Conservation (phyloP, 1,140 invertebrate genomes). For the fruit fly (Drosophila melanogaster) region DNA sequence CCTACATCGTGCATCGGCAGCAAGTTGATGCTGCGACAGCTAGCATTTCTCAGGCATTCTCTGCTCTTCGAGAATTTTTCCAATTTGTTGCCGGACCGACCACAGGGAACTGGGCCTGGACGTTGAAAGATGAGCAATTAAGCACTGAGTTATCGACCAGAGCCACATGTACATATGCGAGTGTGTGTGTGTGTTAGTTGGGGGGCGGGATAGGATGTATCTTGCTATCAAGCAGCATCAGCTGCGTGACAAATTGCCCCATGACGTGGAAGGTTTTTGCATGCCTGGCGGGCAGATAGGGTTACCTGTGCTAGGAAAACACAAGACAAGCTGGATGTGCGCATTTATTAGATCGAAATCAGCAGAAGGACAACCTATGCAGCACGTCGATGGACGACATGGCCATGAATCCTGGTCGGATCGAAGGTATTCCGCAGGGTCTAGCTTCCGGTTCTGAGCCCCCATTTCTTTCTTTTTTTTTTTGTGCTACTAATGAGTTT, state of each 20-base stretch:
- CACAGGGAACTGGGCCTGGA: conserved; percentile 38
- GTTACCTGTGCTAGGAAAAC: conserved; percentile 9
- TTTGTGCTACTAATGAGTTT: conserved; percentile 69
- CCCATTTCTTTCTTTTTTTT: conserved; percentile 17
- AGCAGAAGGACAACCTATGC: conserved; percentile 3
- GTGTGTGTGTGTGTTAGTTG: not conserved
- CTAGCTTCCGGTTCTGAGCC: not conserved
- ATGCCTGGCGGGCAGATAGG: conserved; percentile 26
- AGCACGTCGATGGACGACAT: not conserved
- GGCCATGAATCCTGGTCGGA: not conserved
- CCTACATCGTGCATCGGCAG: conserved; percentile 62
- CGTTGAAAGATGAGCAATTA: conserved; percentile 82
- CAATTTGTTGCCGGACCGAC: conserved; percentile 45
- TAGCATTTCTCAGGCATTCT: conserved; percentile 53
- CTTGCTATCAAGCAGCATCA: conserved; percentile 34
- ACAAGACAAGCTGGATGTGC: conserved; percentile 31
- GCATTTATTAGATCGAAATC: conserved; percentile 73
- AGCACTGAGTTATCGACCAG: conserved; percentile 78
- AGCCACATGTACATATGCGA: conserved; percentile 1
- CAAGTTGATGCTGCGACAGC: conserved; percentile 61
- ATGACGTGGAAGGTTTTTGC: conserved; percentile 60
- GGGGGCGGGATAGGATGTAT: not conserved
- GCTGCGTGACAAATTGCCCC: conserved; percentile 72
- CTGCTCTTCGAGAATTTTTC: conserved; percentile 45
- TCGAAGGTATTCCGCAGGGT: not conserved